Evolutionary conservation across 2,888 invertebrate genomes (phyloP), one percentile per base, ranked within the genome.

Genomic region (Sericinus montela): DNA sequence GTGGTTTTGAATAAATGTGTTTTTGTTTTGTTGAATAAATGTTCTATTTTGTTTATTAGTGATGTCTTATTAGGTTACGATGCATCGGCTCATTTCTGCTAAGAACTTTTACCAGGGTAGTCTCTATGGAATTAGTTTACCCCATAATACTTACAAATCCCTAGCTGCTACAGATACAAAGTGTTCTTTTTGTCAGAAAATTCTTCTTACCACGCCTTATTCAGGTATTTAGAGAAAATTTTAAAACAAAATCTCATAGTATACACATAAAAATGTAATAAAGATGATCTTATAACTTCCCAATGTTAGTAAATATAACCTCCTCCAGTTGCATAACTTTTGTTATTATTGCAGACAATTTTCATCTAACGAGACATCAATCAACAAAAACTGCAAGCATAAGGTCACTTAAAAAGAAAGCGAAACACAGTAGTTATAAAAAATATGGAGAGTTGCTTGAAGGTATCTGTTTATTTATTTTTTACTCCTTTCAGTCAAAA

Each of bases 381-480:
- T 87, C 88, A 41, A 88, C 88, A 19, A 83, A 69, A 71, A 76
- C 85, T 25, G 85, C 80, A 53, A 87, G 72, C 55, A 57, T 81
- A 23, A 75, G 69, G 60, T 67, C 80, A 5, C 61, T 74, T 8
- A 75, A 81, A 45, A 90, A 90, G 63, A 90, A 88, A 60, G 75
- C 76, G 48, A 78, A 80, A 54, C 78, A 83, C 55, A 90, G 87
- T 65, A 77, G 73, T 51, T 75, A 65, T 44, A 90, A 91, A 59
- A 91, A 91, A 67, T 93, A 91, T 80, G 91, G 92, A 8, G 94
- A 94, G 68, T 74, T 94, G 7, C 73, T 94, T 54, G 91, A 93
- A 89, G 93, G 94, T 94, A 76, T 59, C 72, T 57, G 35, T 56
- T 47, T 45, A 29, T 35, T 19, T 19, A 19, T 34, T 8, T 10